Evolutionary conservation across 1,140 invertebrate genomes (phyloP), one percentile per base, ranked within the genome.

Genomic region (Zaprionus vittiger): DNA sequence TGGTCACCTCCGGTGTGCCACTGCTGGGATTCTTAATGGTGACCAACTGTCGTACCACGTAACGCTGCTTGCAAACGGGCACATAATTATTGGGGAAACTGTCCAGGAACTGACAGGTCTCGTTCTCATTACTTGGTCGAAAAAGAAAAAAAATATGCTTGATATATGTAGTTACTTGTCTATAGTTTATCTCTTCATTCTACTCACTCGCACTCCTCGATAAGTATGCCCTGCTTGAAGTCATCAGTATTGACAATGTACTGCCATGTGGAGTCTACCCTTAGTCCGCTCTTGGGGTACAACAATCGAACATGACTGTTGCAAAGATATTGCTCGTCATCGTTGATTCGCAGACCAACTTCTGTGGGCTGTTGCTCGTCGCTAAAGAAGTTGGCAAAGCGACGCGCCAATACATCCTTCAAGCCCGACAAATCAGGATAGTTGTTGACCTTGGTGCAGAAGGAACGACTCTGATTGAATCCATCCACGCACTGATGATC

Each of bases 51-150:
- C 79, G 78, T n/a, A 84, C 64, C 47, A 79, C 94, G 75, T 94
- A 96, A 78, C 95, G 95, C 77, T 96, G 95, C 77, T 94, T 94
- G 90, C 95, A 96, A 0, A 76, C 82, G 0, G 95, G 94, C 56
- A 73, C 93, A 84, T 94, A 95, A 1, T 93, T 94, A 5, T 81
- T 67, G 2, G 94, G 93, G n/a, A 94, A 91, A 47, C 89, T 91
- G 1, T 93, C 92, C 60, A 89, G 54, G 15, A 92, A 83, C 22
- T 90, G 73, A 63, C 93, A 94, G 15, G 15, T 61, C n/a, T 31
- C 20, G 71, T 56, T 93, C 81, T 56, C 87, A 69, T 78, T 15
- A 28, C 12, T 59, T 6, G 11, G 31, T 11, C 0, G 26, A 17
- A 20, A 28, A 26, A 34, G 52, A 14, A 26, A 3, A 15, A 5